A percentile compares a stretch with the other conserved stretches of the same genome.
Conservation (phyloP, 2,113 vertebrate species). For the Phrynosoma blainvillii region DNA sequence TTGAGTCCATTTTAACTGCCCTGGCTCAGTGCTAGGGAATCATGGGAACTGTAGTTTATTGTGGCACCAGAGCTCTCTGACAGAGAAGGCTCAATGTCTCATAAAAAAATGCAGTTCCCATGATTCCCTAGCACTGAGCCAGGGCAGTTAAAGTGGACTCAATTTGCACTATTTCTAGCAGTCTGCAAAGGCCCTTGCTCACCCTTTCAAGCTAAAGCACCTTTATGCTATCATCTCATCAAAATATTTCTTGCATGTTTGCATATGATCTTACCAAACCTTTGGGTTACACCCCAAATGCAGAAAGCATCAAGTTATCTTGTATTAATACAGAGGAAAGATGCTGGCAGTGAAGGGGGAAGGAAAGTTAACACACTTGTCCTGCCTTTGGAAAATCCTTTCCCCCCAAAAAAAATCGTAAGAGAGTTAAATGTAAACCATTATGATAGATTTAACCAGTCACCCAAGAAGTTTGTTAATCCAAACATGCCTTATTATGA, state of each 20-base stretch:
- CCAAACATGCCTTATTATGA: conserved; percentile 22
- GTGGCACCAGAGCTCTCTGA: no score
- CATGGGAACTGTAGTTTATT: no score
- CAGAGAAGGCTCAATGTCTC: no score
- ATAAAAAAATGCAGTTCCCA: no score
- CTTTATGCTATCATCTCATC: background rate
- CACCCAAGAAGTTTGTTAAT: conserved; percentile 58
- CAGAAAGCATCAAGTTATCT: background rate
- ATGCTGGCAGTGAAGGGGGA: background rate
- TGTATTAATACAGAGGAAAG: conserved; percentile 24
- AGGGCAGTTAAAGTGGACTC: no score
- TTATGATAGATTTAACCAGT: conserved; percentile 55
- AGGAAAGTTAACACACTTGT: background rate
- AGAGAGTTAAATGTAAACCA: conserved; percentile 24
- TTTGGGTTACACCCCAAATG: no score
- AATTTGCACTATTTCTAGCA: no score
- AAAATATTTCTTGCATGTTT: background rate
- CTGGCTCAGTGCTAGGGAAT: no score
- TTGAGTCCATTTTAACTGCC: no score
- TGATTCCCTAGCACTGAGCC: no score
- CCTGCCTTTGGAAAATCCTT: background rate
- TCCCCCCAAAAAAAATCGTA: conserved; percentile 27
- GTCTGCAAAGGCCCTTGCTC: no score
- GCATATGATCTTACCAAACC: background rate
- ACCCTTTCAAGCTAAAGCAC: no score